Base-by-base conservation (phyloP, 2,113 vertebrate genomes). In the Ramphastos sulfuratus region DNA sequence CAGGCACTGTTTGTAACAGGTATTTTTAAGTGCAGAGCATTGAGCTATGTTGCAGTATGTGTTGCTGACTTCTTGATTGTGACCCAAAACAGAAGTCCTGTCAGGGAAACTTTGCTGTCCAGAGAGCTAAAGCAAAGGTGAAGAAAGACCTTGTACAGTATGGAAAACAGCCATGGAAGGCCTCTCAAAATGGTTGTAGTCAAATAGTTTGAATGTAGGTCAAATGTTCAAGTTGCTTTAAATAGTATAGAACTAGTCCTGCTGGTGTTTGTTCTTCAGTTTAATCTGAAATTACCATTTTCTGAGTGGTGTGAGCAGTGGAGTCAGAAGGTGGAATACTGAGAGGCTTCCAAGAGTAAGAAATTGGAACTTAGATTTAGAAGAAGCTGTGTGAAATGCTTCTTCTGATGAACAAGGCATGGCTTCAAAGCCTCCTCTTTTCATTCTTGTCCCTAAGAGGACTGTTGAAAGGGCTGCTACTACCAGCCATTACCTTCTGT, bases 221-320 rank as follows among this genome's bases (percentile, higher is more conserved):
- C 52, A 83, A 71, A 55, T 25, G 24, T 87, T 79, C 14, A 39
- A 31, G 39, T 16, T 79, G 13, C 13, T 39, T 82, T 89, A 66
- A 33, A 31, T 37, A 17, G 5, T 30, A n/a, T 8, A 70, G 59
- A 27, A 67, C 42, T 28, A 66, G 7, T 55, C 35, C 17, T 71
- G 12, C 17, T 0, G 0, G 20, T 9, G 12, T 56, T 60, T 52
- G 14, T 13, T 65, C 13, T 89, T 92, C 15, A 20, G 25, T 74
- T 90, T 81, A 77, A 37, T 65, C 9, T n/a, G 35, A 79, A 82
- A 5, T 31, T n/a, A 1, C 0, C 54, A 11, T 21, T 76, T 76
- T 56, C 10, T 1, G 8, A 66, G 31, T 8, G 20, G 15, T 50
- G 3, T 0, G 1, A 86, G 12, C 15, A 25, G 25, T 37, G 30